A percentile compares a stretch with the other conserved stretches of the same genome.
These are phyloP conservation scores for Maccullochella peelii DNA, from an alignment of 2,113 vertebrate genomes.

Conservation along the genomic window DNA sequence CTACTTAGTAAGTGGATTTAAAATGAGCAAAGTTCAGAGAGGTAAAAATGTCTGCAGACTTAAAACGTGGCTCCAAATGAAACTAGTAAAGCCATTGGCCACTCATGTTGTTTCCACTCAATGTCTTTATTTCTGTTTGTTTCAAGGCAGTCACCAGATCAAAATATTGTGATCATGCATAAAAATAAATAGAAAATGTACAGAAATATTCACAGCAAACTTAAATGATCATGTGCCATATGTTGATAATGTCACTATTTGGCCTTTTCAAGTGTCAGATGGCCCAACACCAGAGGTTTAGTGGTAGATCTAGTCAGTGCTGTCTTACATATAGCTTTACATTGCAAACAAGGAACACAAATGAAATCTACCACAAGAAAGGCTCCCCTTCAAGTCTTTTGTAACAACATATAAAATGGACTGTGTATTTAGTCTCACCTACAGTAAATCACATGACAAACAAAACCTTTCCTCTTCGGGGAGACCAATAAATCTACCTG, in stretches of 20 bases:
- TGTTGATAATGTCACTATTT: background rate
- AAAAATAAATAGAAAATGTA: background rate
- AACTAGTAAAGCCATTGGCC: background rate
- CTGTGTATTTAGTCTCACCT: background rate
- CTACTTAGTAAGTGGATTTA: constrained; percentile 19
- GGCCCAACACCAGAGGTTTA: too few species aligned
- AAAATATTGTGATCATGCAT: background rate
- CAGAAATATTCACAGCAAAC: background rate
- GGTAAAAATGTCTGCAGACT: constrained; percentile 20
- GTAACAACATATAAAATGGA: background rate
- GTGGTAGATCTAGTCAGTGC: background rate
- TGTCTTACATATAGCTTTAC: background rate
- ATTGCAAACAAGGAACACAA: too few species aligned
- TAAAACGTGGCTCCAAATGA: constrained; percentile 4
- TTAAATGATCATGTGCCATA: background rate
- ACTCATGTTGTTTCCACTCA: background rate
- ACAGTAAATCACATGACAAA: background rate
- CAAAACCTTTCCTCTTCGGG: background rate
- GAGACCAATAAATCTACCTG: background rate
- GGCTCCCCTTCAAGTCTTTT: too few species aligned
- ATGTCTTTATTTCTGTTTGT: background rate
- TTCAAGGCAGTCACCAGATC: background rate
- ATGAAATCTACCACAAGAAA: too few species aligned
- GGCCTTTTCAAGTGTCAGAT: background rate
- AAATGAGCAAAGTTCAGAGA: constrained; percentile 32